Conservation (phyloP, 2,797 vertebrate genomes). For the Pempheris klunzingeri region DNA sequence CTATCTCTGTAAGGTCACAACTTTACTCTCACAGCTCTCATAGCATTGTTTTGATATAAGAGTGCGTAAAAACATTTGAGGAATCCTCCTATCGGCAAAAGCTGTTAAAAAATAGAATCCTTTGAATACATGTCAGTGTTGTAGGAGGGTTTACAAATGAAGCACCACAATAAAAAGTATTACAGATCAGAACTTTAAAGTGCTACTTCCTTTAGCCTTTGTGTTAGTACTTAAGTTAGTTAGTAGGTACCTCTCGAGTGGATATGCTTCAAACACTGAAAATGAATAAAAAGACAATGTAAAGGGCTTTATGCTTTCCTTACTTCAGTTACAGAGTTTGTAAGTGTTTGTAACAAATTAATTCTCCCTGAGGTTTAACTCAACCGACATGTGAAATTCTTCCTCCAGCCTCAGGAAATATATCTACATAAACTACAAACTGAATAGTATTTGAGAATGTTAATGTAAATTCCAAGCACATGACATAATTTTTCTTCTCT, state of each 20-base stretch:
- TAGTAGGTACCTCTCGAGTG: neutral
- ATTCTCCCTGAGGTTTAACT: neutral
- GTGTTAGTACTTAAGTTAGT: neutral
- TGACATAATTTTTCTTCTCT: no score
- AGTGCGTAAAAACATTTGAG: no score
- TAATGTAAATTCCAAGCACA: slow-evolving; percentile 1
- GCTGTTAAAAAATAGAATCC: no score
- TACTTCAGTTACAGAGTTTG: neutral
- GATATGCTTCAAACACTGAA: neutral
- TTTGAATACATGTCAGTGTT: neutral
- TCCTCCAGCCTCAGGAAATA: neutral
- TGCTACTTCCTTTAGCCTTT: no score
- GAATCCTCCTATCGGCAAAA: no score
- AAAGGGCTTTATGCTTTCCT: no score
- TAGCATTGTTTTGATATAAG: no score
- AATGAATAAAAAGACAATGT: neutral
- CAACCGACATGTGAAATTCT: neutral
- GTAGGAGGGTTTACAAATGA: neutral
- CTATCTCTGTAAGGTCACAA: no score
- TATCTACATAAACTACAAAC: neutral
- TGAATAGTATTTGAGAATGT: neutral
- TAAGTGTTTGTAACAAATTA: no score
- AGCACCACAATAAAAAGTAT: no score
- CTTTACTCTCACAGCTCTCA: no score
- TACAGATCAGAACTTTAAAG: no score